phyloP scores from a whole-genome alignment of 2,888 invertebrate genomes.

The Drosophila multiciliata region DNA sequence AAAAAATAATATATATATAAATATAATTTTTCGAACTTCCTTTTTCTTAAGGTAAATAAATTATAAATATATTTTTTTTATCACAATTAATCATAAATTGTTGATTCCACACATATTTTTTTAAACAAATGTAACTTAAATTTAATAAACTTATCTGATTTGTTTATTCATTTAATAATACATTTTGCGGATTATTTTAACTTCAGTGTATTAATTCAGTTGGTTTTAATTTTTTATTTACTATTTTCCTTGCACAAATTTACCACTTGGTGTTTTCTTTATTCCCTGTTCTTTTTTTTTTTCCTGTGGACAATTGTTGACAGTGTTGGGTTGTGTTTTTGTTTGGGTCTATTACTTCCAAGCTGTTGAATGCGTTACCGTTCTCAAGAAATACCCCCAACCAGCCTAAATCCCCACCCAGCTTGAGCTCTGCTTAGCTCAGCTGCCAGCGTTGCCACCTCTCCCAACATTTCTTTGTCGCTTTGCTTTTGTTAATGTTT shows the following conservation, averaged over 20 bases:
- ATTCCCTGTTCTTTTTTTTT: slow-evolving; percentile 17
- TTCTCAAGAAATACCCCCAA: slow-evolving; percentile 52
- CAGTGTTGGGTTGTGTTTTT: slow-evolving; percentile 41
- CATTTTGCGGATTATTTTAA: not conserved
- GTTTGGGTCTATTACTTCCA: slow-evolving; percentile 70
- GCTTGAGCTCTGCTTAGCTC: slow-evolving; percentile 44
- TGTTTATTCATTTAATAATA: not conserved
- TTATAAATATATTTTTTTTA: not conserved
- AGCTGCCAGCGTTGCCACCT: slow-evolving; percentile 29
- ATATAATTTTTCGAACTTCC: not conserved
- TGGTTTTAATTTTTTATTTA: slow-evolving; percentile 1
- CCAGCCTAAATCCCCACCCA: slow-evolving; percentile 23
- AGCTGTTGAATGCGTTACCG: slow-evolving; percentile 71
- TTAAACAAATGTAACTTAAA: not conserved
- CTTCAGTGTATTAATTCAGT: not conserved
- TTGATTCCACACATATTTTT: not conserved
- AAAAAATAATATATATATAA: not conserved
- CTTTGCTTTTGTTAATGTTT: slow-evolving; percentile 56
- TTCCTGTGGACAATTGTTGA: slow-evolving; percentile 30
- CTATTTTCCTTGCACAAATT: not conserved
- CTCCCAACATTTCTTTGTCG: slow-evolving; percentile 44
- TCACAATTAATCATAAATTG: not conserved
- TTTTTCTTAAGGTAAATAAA: not conserved
- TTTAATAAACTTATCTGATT: not conserved
- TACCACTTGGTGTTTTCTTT: slow-evolving; percentile 32